These are phyloP conservation scores for Mirounga angustirostris DNA, from an alignment of 2,113 vertebrate species.

Conservation along the genomic window DNA sequence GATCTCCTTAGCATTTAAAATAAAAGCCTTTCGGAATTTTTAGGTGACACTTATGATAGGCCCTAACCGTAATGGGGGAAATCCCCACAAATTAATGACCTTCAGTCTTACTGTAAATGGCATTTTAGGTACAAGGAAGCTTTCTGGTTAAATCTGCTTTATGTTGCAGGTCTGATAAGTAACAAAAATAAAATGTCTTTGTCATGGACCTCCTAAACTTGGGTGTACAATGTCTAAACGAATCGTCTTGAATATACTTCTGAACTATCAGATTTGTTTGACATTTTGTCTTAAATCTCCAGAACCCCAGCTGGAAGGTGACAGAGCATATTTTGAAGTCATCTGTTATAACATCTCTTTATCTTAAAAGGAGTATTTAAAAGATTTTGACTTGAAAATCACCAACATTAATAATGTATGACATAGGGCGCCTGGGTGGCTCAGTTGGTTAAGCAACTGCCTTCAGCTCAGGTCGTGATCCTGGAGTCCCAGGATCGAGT, in stretches of 20 bases:
- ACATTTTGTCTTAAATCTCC: slow-evolving; percentile 6
- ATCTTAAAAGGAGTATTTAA: slow-evolving; percentile 28
- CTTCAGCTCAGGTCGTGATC: too few relatives aligned
- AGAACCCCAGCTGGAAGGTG: slow-evolving; percentile 56
- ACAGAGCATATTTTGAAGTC: slow-evolving; percentile 55
- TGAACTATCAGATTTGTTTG: slow-evolving; percentile 34
- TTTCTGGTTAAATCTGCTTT: slow-evolving; percentile 13
- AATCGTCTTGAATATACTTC: slow-evolving; percentile 20
- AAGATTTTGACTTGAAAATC: slow-evolving; percentile 77
- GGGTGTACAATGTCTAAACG: background rate
- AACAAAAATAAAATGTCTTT: slow-evolving; percentile 44
- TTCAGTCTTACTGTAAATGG: background rate
- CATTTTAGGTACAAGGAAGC: background rate
- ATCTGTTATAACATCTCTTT: slow-evolving; percentile 1
- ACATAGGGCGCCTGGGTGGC: background rate
- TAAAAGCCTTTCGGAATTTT: background rate
- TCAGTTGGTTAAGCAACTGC: too few relatives aligned
- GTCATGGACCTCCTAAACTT: background rate
- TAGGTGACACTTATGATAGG: background rate
- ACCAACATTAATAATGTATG: slow-evolving; percentile 74
- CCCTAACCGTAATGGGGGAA: background rate
- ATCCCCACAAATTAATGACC: background rate
- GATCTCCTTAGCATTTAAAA: background rate
- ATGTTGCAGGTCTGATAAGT: slow-evolving; percentile 15
- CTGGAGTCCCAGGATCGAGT: too few relatives aligned